These are phyloP conservation scores for Penaeus monodon DNA, from an alignment of 2,888 invertebrate genomes.

Conservation along the genomic window DNA sequence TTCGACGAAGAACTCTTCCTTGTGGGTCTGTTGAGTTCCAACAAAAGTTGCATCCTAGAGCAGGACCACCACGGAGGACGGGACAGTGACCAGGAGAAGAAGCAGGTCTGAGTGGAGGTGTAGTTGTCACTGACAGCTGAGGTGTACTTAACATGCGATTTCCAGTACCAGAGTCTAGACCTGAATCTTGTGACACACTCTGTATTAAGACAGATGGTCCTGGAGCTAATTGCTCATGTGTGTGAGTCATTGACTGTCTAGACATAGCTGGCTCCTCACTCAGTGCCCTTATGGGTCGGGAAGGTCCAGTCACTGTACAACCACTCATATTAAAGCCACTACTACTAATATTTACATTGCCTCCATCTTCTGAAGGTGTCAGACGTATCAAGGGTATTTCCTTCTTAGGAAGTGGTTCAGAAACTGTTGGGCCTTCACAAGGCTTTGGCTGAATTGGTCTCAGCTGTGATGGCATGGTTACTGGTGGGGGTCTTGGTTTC, in stretches of 20 bases:
- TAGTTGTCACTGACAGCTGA: background rate
- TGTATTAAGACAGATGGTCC: constrained; percentile 53
- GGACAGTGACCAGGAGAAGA: constrained; percentile 80
- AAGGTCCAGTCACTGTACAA: constrained; percentile 32
- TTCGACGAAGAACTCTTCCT: constrained; percentile 84
- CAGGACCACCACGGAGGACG: constrained; percentile 84
- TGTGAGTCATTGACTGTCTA: constrained; percentile 23
- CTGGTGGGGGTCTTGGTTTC: constrained; percentile 35
- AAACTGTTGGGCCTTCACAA: background rate
- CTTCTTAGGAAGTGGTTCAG: constrained; percentile 35
- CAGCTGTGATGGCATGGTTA: constrained; percentile 26
- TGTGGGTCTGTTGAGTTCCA: constrained; percentile 90
- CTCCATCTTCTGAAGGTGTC: constrained; percentile 58
- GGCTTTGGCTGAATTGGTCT: constrained; percentile 64
- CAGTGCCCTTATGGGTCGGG: constrained; percentile 43
- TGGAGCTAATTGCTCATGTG: constrained; percentile 30
- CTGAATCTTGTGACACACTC: constrained; percentile 63
- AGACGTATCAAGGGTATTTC: constrained; percentile 61
- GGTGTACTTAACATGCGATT: constrained; percentile 20
- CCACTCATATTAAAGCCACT: constrained; percentile 21
- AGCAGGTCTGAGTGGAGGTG: constrained; percentile 16
- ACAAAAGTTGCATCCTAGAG: constrained; percentile 88
- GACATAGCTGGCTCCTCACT: constrained; percentile 62
- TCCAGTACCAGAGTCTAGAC: constrained; percentile 48
- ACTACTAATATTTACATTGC: background rate